Percentiles rank a stretch among this genome's conserved stretches.
Evolutionary conservation across 2,888 invertebrate species (phyloP).

Genomic region (Agonopterix subpropinquella): DNA sequence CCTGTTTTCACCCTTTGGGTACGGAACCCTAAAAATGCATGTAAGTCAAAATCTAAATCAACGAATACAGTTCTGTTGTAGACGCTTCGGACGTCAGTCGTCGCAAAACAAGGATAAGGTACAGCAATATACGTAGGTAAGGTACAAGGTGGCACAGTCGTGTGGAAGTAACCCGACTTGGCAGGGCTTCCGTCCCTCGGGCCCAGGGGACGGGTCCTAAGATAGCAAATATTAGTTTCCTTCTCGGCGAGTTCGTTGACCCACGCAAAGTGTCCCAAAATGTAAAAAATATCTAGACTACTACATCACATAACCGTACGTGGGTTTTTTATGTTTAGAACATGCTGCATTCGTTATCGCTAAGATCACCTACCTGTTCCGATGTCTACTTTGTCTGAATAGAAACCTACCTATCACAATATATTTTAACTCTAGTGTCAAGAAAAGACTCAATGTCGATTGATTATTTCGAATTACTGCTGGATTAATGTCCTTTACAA

Average conservation of each 20-base stretch:
- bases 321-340: slow-evolving; percentile 18
- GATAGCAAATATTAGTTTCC: slow-evolving; percentile 67
- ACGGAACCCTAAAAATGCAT: too few relatives aligned
- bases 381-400: too few relatives aligned
- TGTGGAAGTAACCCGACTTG: slow-evolving; percentile 56
- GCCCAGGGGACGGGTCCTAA: slow-evolving; percentile 46
- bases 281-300: slow-evolving; percentile 39
- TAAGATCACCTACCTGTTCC: slow-evolving; percentile 14
- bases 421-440: too few relatives aligned
- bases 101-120: too few relatives aligned
- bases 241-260: slow-evolving; percentile 63
- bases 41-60: too few relatives aligned
- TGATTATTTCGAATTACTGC: too few relatives aligned
- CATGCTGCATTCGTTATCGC: slow-evolving; percentile 20
- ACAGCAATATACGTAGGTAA: neutral
- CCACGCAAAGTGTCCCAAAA: slow-evolving; percentile 46
- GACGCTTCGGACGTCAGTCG: too few relatives aligned
- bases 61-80: too few relatives aligned
- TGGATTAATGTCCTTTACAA: too few relatives aligned
- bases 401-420: too few relatives aligned
- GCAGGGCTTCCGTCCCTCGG: slow-evolving; percentile 52
- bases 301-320: slow-evolving; percentile 28
- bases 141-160: slow-evolving; percentile 34
- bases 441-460: too few relatives aligned
- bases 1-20: too few relatives aligned